Conservation (phyloP, 2,888 invertebrate species). For the Morinoia aosen region DNA sequence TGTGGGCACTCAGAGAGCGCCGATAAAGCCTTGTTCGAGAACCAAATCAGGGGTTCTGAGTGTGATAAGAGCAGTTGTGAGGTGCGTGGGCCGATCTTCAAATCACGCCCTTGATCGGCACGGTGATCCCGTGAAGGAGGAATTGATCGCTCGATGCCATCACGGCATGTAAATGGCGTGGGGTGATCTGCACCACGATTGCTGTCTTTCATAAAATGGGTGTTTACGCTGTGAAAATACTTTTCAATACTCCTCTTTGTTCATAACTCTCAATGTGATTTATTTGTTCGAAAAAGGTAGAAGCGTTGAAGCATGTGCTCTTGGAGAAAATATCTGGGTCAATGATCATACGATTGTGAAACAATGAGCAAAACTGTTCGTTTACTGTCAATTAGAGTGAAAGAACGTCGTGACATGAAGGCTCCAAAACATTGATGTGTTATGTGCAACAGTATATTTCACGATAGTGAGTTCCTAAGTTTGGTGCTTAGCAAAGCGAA, state of each 20-base stretch:
- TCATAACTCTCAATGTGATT: neutral
- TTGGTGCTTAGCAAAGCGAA: neutral
- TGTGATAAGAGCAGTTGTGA: slow-evolving; percentile 18
- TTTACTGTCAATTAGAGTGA: too few species aligned
- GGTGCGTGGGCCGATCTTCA: slow-evolving; percentile 30
- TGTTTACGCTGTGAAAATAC: neutral
- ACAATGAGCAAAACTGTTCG: neutral
- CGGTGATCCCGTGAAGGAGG: neutral
- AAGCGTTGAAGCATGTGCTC: neutral
- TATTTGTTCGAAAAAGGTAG: neutral
- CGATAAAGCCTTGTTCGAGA: neutral
- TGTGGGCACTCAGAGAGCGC: neutral
- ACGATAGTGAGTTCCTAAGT: neutral
- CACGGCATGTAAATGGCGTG: slow-evolving; percentile 4
- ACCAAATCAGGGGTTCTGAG: slow-evolving; percentile 10
- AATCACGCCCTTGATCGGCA: slow-evolving; percentile 23
- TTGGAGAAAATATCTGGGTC: neutral
- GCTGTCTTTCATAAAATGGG: neutral
- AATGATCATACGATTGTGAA: neutral
- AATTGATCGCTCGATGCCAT: slow-evolving; percentile 28
- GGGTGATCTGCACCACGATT: neutral
- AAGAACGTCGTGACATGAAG: neutral
- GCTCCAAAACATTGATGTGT: neutral
- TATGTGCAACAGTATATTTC: neutral
- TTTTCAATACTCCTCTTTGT: neutral